Conservation (phyloP, 2,797 vertebrate species). For the Scyliorhinus canicula region DNA sequence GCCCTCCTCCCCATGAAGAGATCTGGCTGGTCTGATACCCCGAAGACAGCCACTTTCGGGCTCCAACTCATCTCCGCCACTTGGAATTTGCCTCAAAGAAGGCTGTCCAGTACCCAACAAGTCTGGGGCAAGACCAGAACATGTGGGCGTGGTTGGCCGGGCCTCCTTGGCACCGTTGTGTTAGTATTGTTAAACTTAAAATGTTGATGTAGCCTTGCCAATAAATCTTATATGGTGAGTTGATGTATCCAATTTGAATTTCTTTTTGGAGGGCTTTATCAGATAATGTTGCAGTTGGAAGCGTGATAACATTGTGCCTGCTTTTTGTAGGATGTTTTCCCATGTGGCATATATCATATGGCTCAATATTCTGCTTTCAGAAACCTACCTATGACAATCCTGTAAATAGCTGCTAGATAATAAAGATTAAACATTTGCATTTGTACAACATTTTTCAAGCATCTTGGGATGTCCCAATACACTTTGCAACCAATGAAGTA, state of each 20-base stretch:
- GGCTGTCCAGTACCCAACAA: no score
- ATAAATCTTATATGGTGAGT: background rate
- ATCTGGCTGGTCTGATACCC: no score
- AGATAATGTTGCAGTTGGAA: background rate
- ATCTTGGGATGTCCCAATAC: background rate
- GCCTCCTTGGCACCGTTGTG: no score
- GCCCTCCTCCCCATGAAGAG: no score
- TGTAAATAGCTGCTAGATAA: background rate
- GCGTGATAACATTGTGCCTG: background rate
- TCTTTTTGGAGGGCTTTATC: background rate
- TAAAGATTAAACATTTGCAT: background rate
- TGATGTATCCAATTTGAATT: background rate
- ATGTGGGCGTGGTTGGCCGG: no score
- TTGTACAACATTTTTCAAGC: background rate
- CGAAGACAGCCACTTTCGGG: no score
- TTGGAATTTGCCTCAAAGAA: no score
- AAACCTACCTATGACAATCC: background rate
- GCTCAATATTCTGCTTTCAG: background rate
- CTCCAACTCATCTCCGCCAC: no score
- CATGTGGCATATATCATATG: background rate
- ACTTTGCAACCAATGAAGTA: background rate
- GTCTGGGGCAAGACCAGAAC: no score
- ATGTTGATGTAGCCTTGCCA: no score
- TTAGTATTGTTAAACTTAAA: no score
- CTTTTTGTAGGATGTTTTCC: background rate